Evolutionary conservation across 2,113 vertebrate species (phyloP), one percentile per base, ranked within the genome.

Genomic region (Thunnus thynnus): DNA sequence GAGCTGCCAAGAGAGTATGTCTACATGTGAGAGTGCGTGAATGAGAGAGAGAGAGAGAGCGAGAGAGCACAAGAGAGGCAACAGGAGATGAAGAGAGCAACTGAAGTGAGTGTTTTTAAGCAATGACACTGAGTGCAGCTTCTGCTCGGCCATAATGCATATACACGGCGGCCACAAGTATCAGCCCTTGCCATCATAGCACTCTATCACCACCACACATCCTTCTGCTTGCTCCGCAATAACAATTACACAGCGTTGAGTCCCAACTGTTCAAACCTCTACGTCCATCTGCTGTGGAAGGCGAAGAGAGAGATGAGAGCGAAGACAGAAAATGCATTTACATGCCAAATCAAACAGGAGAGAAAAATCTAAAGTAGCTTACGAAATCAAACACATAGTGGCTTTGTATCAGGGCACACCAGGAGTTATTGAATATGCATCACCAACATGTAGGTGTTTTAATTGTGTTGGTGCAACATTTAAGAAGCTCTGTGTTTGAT

Each of bases 211-310:
- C 81, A 11, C 48, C 86, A 11, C 86, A 65, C 80, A 68, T 86
- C 85, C 79, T 72, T 85, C 83, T 68, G 86, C 86, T 86, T n/a
- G 76, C 75, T 32, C 77, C 17, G 69, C 87, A 81, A 82, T 85
- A 88, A 92, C 83, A 90, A 92, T 90, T 88, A 89, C 80, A 82
- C 70, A 48, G 56, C 69, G 56, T 27, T 2, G 68, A 88, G 66
- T 76, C 88, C 87, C 90, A 83, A 90, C 78, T 88, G 90, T 82
- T 90, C 85, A 46, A 76, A 88, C 81, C 76, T 81, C 81, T 25
- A 51, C 12, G 72, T 86, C 85, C 90, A 91, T 93, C 91, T 91
- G 88, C 86, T 65, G 76, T 67, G 13, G 52, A 16, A 20, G 41
- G 56, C 20, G 62, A 64, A 1, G 61, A 63, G 44, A 51, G 65